Evolutionary conservation across 2,113 vertebrate species (phyloP), one percentile per base, ranked within the genome.

Genomic region (Desmodus rotundus): DNA sequence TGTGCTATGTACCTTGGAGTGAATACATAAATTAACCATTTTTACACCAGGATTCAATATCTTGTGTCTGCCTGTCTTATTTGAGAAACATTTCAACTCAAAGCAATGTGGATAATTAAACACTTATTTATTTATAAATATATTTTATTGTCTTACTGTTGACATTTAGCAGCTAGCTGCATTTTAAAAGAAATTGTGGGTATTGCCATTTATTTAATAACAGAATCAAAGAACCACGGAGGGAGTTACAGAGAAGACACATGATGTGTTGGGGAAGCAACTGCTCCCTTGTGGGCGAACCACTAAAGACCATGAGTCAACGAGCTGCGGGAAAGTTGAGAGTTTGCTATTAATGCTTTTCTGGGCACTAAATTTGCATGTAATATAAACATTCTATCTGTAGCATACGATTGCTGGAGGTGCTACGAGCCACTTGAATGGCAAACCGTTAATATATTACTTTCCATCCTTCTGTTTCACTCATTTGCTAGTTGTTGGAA

Each of bases 361-460:
- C 70, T 24, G 94, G 38, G 13, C 43, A 88, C 36, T 91, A 33
- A 88, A 92, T 96, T 86, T 91, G 26, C 63, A 78, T 78, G 61
- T 70, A 50, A 92, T 56, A 38, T n/a, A 96, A 95, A 90, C 14
- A 70, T 74, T 41, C 36, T 65, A 80, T 90, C 61, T 89, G 67
- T 52, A 85, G 52, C 54, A 67, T 61, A 78, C 52, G 73, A 87
- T 76, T 90, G 24, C 72, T 52, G 28, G 52, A 90, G 26, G 76
- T 14, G 92, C 84, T 88, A 4, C 19, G 33, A 96, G 76, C 65
- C 89, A 85, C 90, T 68, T 91, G 87, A 95, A 73, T 89, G 74
- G 38, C 80, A 93, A 72, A 74, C 9, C 58, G 67, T 82, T 85
- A 72, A 91, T 73, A 52, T 12, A 56, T 96, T 83, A 68, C 28